Conservation (phyloP, 2,797 vertebrate genomes). For the Acanthiza pusilla region DNA sequence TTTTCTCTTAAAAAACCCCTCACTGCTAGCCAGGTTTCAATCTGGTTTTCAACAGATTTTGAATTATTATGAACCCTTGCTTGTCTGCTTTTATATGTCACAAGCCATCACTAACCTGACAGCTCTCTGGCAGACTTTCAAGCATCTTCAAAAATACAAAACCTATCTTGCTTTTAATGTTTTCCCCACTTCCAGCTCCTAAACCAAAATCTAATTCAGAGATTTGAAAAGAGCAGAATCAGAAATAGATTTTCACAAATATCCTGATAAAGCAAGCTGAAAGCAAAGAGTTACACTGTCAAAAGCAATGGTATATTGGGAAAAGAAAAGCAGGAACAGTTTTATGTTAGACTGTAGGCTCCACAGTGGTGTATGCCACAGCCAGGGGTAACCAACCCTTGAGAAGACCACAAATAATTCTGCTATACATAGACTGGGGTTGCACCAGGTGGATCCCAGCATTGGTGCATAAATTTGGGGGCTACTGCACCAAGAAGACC, state of each 20-base stretch:
- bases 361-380: background rate
- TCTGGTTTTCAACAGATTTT: slow-evolving; percentile 1
- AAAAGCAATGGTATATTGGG: background rate
- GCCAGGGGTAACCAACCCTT: background rate
- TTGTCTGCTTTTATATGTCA: slow-evolving; percentile 2
- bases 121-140: slow-evolving; percentile 22
- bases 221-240: background rate
- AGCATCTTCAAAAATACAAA: slow-evolving; percentile 17
- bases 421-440: background rate
- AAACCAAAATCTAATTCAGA: background rate
- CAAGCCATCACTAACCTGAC: background rate
- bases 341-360: background rate
- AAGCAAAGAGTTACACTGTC: background rate
- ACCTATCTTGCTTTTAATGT: background rate
- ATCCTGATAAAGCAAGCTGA: background rate
- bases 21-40: background rate
- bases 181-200: background rate
- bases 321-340: background rate
- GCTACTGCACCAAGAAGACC: background rate
- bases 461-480: fast-evolving
- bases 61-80: background rate
- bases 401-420: background rate
- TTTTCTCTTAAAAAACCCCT: background rate
- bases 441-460: background rate
- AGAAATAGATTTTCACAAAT: background rate